Evolutionary conservation across 2,888 invertebrate genomes (phyloP).

Genomic region (Eupithecia insigniata): DNA sequence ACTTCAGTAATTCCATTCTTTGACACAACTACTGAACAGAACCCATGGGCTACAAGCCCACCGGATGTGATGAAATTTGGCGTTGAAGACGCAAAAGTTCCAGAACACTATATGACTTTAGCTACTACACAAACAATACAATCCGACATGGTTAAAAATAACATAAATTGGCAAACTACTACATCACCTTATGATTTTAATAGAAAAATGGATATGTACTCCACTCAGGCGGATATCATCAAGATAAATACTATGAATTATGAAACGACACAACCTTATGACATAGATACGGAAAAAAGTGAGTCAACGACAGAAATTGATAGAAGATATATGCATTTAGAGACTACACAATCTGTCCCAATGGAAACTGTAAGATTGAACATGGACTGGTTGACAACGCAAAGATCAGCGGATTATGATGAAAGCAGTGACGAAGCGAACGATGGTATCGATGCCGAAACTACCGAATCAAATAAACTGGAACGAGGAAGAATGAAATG

Average conservation of each 20-base stretch:
- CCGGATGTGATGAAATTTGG: constrained; percentile 72
- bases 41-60: constrained; percentile 54
- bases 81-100: constrained; percentile 74
- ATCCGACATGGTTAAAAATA: constrained; percentile 41
- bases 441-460: constrained; percentile 5
- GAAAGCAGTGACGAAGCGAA: background rate
- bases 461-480: constrained; percentile 30
- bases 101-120: constrained; percentile 61
- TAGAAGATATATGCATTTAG: constrained; percentile 41
- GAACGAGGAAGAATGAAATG: constrained; percentile 27
- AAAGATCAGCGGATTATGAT: constrained; percentile 11
- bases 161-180: constrained; percentile 28
- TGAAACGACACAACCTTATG: constrained; percentile 40
- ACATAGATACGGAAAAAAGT: constrained; percentile 46
- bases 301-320: constrained; percentile 36
- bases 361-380: constrained; percentile 26
- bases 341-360: constrained; percentile 28
- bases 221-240: background rate
- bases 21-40: constrained; percentile 51
- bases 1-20: constrained; percentile 36
- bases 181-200: background rate
- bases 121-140: constrained; percentile 37
- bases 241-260: constrained; percentile 12
- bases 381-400: constrained; percentile 26
- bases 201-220: constrained; percentile 9